phyloP scores from a whole-genome alignment of 2,797 vertebrate species.

The Argyrosomus regius region DNA sequence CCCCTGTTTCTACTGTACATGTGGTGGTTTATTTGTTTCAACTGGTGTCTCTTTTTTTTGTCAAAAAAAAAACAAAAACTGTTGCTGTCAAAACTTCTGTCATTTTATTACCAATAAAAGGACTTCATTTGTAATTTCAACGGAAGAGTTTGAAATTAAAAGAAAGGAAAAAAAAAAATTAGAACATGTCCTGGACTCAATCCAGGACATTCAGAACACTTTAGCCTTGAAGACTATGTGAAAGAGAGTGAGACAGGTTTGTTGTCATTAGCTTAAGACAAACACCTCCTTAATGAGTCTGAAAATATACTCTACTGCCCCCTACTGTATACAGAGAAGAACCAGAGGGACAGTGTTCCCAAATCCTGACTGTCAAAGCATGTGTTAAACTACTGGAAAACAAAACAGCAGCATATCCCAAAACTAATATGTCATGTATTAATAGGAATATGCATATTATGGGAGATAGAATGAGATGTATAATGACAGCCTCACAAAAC shows the following conservation, averaged over 20 bases:
- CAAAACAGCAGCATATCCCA: not conserved
- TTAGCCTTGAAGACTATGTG: not conserved
- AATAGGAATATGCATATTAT: not conserved
- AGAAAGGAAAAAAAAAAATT: too few relatives aligned
- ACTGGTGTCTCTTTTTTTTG: slow-evolving; percentile 27
- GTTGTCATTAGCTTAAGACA: slow-evolving; percentile 25
- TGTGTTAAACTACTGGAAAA: slow-evolving; percentile 15
- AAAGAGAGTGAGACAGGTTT: slow-evolving; percentile 7
- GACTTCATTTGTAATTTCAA: slow-evolving; percentile 37
- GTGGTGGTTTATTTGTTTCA: slow-evolving; percentile 28
- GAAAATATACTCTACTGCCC: slow-evolving; percentile 47
- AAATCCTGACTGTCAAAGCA: slow-evolving; percentile 7
- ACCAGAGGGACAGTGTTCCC: not conserved
- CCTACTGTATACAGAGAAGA: slow-evolving; percentile 58
- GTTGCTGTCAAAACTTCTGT: slow-evolving; percentile 29
- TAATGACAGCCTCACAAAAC: not conserved
- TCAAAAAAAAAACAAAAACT: slow-evolving; percentile 1
- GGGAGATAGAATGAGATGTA: not conserved
- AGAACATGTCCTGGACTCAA: not conserved
- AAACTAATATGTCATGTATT: not conserved
- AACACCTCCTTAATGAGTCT: slow-evolving; percentile 44
- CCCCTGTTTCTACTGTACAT: slow-evolving; percentile 33
- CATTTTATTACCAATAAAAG: slow-evolving; percentile 59
- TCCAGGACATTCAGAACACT: not conserved
- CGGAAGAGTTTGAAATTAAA: too few relatives aligned